A percentile compares a stretch with the other conserved stretches of the same genome.
Evolutionary conservation across 2,113 vertebrate genomes (phyloP).

Genomic region (Hiodon alosoides): DNA sequence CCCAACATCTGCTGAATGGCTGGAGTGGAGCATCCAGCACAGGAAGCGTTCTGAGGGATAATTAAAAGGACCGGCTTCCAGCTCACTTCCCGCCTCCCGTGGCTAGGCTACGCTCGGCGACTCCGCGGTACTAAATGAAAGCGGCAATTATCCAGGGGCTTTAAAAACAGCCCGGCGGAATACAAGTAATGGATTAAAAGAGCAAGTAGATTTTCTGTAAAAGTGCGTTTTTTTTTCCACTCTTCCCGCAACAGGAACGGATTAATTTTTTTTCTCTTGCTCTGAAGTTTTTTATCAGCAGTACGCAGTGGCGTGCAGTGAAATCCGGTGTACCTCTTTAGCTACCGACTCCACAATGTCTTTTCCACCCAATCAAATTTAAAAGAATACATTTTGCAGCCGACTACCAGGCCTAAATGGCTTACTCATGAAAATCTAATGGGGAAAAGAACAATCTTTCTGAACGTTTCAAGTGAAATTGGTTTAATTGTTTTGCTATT

Average conservation of each 20-base stretch:
- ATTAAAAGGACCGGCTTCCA: slow-evolving; percentile 64
- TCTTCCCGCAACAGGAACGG: not conserved
- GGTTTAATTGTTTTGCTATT: too few species aligned
- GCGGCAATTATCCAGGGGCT: slow-evolving; percentile 54
- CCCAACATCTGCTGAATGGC: slow-evolving; percentile 60
- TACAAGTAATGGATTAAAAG: slow-evolving; percentile 41
- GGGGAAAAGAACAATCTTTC: too few species aligned
- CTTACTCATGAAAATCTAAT: too few species aligned
- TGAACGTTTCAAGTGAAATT: too few species aligned
- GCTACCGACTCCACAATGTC: not conserved
- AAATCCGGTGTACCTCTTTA: not conserved
- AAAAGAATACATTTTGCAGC: too few species aligned
- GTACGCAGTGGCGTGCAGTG: not conserved
- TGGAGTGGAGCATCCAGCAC: slow-evolving; percentile 24
- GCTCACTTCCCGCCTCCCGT: slow-evolving; percentile 63
- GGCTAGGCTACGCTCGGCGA: slow-evolving; percentile 50
- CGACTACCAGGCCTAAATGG: too few species aligned
- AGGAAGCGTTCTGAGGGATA: slow-evolving; percentile 63
- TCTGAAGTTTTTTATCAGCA: not conserved
- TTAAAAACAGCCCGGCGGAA: slow-evolving; percentile 35
- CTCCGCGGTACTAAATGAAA: slow-evolving; percentile 38
- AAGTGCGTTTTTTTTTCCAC: not conserved
- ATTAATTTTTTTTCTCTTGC: not conserved
- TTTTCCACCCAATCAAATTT: not conserved
- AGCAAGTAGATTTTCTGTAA: slow-evolving; percentile 36